Conservation (phyloP, 2,797 vertebrate species). For the Kryptopterus vitreolus region DNA sequence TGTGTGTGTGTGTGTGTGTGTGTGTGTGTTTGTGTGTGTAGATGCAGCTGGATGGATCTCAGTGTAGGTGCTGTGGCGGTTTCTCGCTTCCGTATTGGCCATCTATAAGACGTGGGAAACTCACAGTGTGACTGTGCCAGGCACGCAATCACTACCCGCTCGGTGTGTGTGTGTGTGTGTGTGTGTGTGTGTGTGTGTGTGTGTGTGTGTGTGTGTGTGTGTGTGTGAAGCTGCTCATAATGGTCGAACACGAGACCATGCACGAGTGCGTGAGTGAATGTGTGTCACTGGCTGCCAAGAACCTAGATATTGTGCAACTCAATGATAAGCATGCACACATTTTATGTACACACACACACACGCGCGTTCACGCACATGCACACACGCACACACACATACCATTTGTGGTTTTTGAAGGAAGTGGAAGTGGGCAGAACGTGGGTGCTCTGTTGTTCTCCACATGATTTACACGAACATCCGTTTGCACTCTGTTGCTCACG, state of each 20-base stretch:
- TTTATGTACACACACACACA: neutral
- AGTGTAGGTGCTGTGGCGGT: conserved; percentile 32
- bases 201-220: conserved; percentile 16
- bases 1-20: neutral
- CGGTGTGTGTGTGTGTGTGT: conserved; percentile 41
- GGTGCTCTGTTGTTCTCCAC: conserved; percentile 46
- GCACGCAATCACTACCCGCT: conserved; percentile 59
- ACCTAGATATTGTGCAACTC: neutral
- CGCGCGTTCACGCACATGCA: neutral
- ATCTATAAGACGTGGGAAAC: conserved; percentile 50
- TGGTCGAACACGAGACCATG: neutral
- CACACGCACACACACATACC: conserved; percentile 11
- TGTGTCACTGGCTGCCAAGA: conserved; percentile 6
- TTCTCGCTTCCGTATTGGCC: conserved; percentile 55
- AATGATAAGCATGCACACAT: conserved; percentile 3
- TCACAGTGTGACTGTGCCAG: conserved; percentile 35
- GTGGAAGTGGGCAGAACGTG: conserved; percentile 53
- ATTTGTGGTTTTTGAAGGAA: conserved; percentile 48
- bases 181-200: conserved; percentile 27
- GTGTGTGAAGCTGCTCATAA: neutral
- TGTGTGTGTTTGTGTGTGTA: conserved; percentile 6
- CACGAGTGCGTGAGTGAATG: conserved; percentile 8
- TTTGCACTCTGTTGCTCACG: neutral
- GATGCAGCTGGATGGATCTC: neutral
- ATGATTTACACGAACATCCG: conserved; percentile 39